Evolutionary conservation across 2,113 vertebrate species (phyloP).

Genomic region (Martes martes): DNA sequence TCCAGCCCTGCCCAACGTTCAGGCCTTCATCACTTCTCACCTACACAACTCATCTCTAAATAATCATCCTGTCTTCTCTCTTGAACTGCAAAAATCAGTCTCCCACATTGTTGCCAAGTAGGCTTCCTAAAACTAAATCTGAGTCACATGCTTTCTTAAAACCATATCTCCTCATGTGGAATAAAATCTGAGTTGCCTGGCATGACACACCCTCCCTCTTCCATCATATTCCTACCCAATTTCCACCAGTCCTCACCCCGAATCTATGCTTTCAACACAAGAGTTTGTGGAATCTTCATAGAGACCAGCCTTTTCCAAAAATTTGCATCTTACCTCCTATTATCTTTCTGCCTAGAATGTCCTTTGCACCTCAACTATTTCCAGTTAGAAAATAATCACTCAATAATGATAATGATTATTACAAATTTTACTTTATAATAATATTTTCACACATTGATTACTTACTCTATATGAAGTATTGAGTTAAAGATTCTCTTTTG

Average conservation of each 20-base stretch:
- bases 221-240: background rate
- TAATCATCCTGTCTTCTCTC: background rate
- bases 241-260: background rate
- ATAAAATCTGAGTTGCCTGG: background rate
- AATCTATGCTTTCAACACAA: background rate
- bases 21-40: background rate
- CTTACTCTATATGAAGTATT: background rate
- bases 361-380: background rate
- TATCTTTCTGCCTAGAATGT: background rate
- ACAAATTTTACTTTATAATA: background rate
- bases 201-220: background rate
- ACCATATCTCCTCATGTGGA: background rate
- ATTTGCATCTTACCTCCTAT: background rate
- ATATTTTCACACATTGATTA: background rate
- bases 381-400: background rate
- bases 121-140: constrained; percentile 3
- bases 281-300: background rate
- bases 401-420: background rate
- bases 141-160: background rate
- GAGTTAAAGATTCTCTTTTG: background rate
- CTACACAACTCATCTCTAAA: fast-evolving
- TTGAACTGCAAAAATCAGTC: background rate
- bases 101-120: background rate
- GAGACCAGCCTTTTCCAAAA: background rate
- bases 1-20: background rate